A percentile compares a stretch with the other conserved stretches of the same genome.
Conservation (phyloP, 1,140 invertebrate species). For the Melipona quadrifasciata region DNA sequence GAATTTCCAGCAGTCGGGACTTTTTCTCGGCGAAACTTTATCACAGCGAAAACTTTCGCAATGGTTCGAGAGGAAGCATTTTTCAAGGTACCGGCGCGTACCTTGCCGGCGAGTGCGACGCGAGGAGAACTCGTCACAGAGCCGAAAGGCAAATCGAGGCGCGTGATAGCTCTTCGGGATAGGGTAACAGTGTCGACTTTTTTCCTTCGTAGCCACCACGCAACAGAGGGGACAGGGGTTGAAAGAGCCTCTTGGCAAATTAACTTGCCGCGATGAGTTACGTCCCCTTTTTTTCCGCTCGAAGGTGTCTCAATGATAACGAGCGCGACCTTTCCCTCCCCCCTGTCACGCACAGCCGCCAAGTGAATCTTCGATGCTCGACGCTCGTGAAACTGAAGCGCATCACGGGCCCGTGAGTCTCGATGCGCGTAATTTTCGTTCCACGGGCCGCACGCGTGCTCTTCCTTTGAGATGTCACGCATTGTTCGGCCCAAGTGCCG, state of each 20-base stretch:
- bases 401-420: slow-evolving; percentile 41
- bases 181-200: slow-evolving; percentile 17
- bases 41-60: background rate
- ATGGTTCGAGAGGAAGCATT: background rate
- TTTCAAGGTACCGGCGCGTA: background rate
- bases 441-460: background rate
- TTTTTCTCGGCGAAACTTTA: background rate
- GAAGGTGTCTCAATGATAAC: slow-evolving; percentile 45
- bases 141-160: background rate
- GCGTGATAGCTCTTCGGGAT: background rate
- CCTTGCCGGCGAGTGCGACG: background rate
- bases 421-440: slow-evolving; percentile 43
- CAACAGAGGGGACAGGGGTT: background rate
- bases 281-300: slow-evolving; percentile 38
- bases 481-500: slow-evolving; percentile 48
- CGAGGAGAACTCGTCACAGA: background rate
- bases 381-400: slow-evolving; percentile 49
- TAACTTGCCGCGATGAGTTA: slow-evolving; percentile 50
- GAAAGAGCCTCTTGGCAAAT: slow-evolving; percentile 49
- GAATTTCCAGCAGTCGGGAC: background rate
- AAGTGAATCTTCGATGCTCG: slow-evolving; percentile 32
- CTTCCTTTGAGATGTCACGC: slow-evolving; percentile 51
- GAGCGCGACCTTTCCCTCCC: slow-evolving; percentile 33
- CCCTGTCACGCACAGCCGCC: slow-evolving; percentile 21
- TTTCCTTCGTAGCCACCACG: background rate